These are phyloP conservation scores for Pseudomyrmex concolor DNA, from an alignment of 1,140 invertebrate species.

Conservation along the genomic window DNA sequence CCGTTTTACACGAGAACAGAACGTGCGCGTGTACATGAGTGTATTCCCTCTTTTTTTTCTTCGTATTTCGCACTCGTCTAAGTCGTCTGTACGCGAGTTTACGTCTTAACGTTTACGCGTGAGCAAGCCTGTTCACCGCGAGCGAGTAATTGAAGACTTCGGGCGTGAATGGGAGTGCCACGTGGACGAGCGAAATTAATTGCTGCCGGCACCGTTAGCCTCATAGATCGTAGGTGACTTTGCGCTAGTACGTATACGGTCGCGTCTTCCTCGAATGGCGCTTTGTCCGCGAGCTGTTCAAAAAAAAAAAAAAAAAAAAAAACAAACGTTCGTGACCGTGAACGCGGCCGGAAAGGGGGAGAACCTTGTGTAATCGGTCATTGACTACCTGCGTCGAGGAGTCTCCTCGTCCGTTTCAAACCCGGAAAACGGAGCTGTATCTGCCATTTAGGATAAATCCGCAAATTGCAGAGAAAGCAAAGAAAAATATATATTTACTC, in stretches of 20 bases:
- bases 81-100: background rate
- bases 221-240: slow-evolving; percentile 66
- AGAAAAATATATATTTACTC: background rate
- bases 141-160: slow-evolving; percentile 76
- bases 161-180: slow-evolving; percentile 77
- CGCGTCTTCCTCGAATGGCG: slow-evolving; percentile 50
- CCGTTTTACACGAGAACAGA: slow-evolving; percentile 76
- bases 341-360: slow-evolving; percentile 8
- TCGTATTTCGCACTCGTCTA: slow-evolving; percentile 11
- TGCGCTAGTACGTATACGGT: slow-evolving; percentile 42
- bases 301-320: slow-evolving; percentile 45
- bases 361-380: slow-evolving; percentile 35
- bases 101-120: slow-evolving; percentile 28
- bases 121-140: slow-evolving; percentile 42
- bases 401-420: slow-evolving; percentile 28
- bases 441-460: slow-evolving; percentile 37
- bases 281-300: slow-evolving; percentile 21
- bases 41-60: background rate
- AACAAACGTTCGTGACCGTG: slow-evolving; percentile 8
- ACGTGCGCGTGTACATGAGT: slow-evolving; percentile 29
- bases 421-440: slow-evolving; percentile 52
- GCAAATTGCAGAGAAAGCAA: slow-evolving; percentile 13
- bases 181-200: slow-evolving; percentile 78
- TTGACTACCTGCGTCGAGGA: slow-evolving; percentile 44
- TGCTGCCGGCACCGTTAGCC: slow-evolving; percentile 70